Conservation (phyloP, 2,113 vertebrate species). For the Emydura subglobosa region DNA sequence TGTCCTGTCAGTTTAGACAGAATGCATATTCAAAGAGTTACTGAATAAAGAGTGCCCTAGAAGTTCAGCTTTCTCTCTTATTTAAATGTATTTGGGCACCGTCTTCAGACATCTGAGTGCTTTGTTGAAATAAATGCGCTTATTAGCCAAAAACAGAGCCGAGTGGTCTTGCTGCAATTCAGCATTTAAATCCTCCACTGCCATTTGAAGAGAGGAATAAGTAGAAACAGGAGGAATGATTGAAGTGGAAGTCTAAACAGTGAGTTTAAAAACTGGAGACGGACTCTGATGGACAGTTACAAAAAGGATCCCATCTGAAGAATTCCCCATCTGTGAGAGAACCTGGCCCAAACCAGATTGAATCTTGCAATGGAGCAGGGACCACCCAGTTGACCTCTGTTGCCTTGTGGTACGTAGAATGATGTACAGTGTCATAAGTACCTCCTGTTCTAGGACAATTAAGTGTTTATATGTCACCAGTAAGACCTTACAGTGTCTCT, state of each 20-base stretch:
- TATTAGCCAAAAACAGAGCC: background rate
- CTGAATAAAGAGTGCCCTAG: background rate
- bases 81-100: background rate
- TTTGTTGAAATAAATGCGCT: background rate
- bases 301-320: background rate
- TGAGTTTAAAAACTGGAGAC: background rate
- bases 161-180: background rate
- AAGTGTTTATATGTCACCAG: background rate
- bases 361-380: background rate
- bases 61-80: background rate
- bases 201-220: background rate
- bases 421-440: background rate
- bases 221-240: background rate
- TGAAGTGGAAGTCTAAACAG: background rate
- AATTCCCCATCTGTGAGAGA: background rate
- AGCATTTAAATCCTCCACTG: background rate
- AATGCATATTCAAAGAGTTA: background rate
- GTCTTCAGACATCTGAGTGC: background rate
- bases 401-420: background rate
- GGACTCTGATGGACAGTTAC: background rate
- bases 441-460: background rate
- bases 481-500: background rate
- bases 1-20: background rate
- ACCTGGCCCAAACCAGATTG: background rate
- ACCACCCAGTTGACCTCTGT: background rate